A percentile compares a stretch with the other conserved stretches of the same genome.
These are phyloP conservation scores for Apocheima hispidaria DNA, from an alignment of 2,888 invertebrate species.

Conservation along the genomic window DNA sequence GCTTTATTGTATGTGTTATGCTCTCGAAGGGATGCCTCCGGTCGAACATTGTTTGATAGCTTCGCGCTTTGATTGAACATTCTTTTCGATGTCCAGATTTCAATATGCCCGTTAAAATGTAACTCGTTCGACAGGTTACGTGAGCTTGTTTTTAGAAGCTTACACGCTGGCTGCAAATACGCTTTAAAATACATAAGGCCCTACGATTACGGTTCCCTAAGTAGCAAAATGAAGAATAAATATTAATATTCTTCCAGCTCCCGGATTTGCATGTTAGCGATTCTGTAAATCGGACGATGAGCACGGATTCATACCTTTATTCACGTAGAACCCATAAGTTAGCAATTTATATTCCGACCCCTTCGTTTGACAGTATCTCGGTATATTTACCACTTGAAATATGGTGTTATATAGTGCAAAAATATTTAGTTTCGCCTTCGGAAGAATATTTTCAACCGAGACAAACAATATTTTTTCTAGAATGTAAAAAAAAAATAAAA, in stretches of 20 bases:
- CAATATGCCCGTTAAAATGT: slow-evolving; percentile 50
- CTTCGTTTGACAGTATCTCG: slow-evolving; percentile 46
- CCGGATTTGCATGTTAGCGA: slow-evolving; percentile 42
- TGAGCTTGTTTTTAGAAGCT: neutral
- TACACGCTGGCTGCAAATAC: neutral
- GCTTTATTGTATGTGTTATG: slow-evolving; percentile 20
- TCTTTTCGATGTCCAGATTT: slow-evolving; percentile 48
- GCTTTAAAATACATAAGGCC: slow-evolving; percentile 21
- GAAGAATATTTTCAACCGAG: too few relatives aligned
- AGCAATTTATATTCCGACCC: slow-evolving; percentile 39
- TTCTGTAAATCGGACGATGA: slow-evolving; percentile 44
- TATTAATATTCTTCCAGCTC: slow-evolving; percentile 48
- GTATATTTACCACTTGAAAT: slow-evolving; percentile 37
- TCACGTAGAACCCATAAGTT: slow-evolving; percentile 38
- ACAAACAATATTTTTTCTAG: too few relatives aligned
- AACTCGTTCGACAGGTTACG: slow-evolving; percentile 40
- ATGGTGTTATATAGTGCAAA: neutral
- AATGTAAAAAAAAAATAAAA: too few relatives aligned
- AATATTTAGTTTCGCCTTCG: too few relatives aligned
- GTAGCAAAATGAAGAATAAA: slow-evolving; percentile 50
- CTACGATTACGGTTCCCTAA: slow-evolving; percentile 45
- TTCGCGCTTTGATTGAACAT: too few relatives aligned
- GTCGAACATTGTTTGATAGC: too few relatives aligned
- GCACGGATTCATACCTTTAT: slow-evolving; percentile 53
- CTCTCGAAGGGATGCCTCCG: slow-evolving; percentile 42